Evolutionary conservation across 2,797 vertebrate genomes (phyloP), one percentile per base, ranked within the genome.

Genomic region (Bovichtus diacanthus): DNA sequence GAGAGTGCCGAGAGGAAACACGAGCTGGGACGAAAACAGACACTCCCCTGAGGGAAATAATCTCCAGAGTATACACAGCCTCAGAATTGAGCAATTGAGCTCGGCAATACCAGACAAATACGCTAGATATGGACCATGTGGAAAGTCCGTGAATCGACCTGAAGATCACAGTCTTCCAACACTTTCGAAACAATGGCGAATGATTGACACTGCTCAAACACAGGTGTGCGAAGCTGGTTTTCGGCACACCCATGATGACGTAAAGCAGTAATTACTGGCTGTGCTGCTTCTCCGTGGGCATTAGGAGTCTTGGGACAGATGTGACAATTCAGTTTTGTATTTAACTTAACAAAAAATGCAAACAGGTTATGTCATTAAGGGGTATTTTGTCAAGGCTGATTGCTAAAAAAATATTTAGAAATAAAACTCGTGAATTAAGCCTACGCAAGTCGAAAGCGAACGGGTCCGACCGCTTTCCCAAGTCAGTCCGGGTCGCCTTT

Each of bases 231-330:
- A 4, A 72, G 73, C 55, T 18, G 53, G 21, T 29, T 39, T 39
- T 62, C 16, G 69, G 70, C 77, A 81, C 81, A 55, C 84, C 84
- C 80, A 50, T 49, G 43, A 54, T 82, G 82, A 83, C 70, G 55
- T 66, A 47, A 63, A 29, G 19, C 59, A n/a, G 10, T 2, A 49
- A 47, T 15, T 29, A 41, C 76, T 81, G 71, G 80, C n/a, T 43
- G 6, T 6, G 13, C 3, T 31, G 23, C 15, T 46, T 76, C 38
- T 54, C 59, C 9, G 3, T 8, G 1, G 2, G 7, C 3, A 50
- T 34, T 23, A 23, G 63, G 31, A 31, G 11, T 49, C 21, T 36
- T 18, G 34, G n/a, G 38, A 29, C 9, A 4, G 49, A 5, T n/a
- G 6, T 62, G 1, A 36, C 39, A 39, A 62, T 46, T 29, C 11